Evolutionary conservation across 2,888 invertebrate species (phyloP).

Genomic region (Thecocarcelia acutangulata): DNA sequence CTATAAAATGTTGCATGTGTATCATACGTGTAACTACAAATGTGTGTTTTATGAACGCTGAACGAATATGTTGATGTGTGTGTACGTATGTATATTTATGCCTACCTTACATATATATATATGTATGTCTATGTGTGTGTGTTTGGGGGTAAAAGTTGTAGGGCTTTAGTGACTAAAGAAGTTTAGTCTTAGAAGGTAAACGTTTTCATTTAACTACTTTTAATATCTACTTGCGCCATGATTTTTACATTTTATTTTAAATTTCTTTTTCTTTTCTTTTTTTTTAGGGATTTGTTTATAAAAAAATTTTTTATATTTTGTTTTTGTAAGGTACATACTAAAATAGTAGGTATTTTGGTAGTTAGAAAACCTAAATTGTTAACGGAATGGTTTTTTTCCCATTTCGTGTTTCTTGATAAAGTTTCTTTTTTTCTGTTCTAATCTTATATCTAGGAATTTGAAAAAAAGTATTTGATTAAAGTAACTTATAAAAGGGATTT

Average conservation of each 20-base stretch:
- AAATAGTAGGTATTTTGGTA: constrained; percentile 77
- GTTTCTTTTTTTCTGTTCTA: constrained; percentile 6
- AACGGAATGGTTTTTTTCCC: constrained; percentile 53
- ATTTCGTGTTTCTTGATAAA: constrained; percentile 49
- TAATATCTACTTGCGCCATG: constrained; percentile 53
- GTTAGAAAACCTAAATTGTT: constrained; percentile 72
- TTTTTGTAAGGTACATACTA: constrained; percentile 76
- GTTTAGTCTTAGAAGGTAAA: constrained; percentile 19
- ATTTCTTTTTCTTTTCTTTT: constrained; percentile 22
- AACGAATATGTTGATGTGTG: constrained; percentile 2
- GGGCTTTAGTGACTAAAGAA: not conserved
- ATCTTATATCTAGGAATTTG: constrained; percentile 26
- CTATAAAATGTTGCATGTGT: no score
- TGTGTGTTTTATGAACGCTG: no score
- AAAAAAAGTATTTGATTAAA: constrained; percentile 48
- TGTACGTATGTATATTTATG: not conserved
- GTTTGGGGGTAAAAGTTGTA: not conserved
- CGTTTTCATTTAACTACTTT: constrained; percentile 33
- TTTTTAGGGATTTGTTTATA: constrained; percentile 56
- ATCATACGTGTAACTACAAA: constrained; percentile 8
- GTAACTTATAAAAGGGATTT: constrained; percentile 22
- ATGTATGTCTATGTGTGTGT: constrained; percentile 10
- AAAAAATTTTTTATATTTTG: constrained; percentile 68
- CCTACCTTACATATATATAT: not conserved
- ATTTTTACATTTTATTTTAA: constrained; percentile 33